Evolutionary conservation across 1,140 invertebrate species (phyloP).

Genomic region (Coelopa frigida): DNA sequence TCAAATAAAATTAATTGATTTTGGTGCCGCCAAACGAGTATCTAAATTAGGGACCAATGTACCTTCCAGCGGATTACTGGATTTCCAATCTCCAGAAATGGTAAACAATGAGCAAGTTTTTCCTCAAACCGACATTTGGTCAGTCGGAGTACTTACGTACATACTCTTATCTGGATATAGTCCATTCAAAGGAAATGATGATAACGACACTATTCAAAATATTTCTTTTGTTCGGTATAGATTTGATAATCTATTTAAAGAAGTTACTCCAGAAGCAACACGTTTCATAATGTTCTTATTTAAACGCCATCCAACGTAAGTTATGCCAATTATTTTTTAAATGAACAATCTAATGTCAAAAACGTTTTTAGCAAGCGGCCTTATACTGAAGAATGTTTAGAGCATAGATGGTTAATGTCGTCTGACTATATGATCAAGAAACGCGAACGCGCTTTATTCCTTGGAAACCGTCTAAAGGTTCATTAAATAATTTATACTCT

Average conservation of each 20-base stretch:
- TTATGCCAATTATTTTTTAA: too few species aligned
- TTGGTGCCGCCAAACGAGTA: slow-evolving; percentile 75
- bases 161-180: slow-evolving; percentile 89
- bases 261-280: slow-evolving; percentile 88
- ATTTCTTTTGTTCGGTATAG: slow-evolving; percentile 88
- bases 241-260: slow-evolving; percentile 90
- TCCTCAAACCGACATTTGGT: slow-evolving; percentile 93
- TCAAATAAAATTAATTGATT: slow-evolving; percentile 87
- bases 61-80: slow-evolving; percentile 49
- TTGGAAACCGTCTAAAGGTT: slow-evolving; percentile 72
- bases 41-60: slow-evolving; percentile 70
- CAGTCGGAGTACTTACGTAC: slow-evolving; percentile 86
- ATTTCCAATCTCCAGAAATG: slow-evolving; percentile 80
- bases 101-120: slow-evolving; percentile 76
- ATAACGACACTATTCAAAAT: slow-evolving; percentile 82
- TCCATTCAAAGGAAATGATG: slow-evolving; percentile 78
- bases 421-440: slow-evolving; percentile 91
- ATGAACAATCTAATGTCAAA: background rate
- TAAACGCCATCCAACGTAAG: slow-evolving; percentile 84
- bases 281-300: slow-evolving; percentile 92
- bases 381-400: slow-evolving; percentile 85
- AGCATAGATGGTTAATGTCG: slow-evolving; percentile 89
- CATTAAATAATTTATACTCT: slow-evolving; percentile 6
- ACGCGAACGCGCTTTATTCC: slow-evolving; percentile 78
- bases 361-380: slow-evolving; percentile 71